Conservation (phyloP, 2,113 vertebrate genomes). For the Prolemur simus region DNA sequence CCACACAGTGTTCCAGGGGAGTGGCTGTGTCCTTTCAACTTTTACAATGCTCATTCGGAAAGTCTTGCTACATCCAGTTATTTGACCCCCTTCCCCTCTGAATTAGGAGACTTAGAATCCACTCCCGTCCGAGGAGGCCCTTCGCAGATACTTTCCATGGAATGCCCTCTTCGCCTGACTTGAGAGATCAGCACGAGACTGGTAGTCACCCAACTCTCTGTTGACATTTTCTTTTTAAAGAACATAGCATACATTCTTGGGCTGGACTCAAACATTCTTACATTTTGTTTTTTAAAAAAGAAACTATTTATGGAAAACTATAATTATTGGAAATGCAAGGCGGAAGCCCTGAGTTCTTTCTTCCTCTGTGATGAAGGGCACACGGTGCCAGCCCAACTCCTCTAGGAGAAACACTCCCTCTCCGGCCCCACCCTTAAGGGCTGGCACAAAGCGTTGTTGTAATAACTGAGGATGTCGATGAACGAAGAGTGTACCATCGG, state of each 20-base stretch:
- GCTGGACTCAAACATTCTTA: constrained; percentile 64
- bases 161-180: constrained; percentile 40
- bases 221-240: constrained; percentile 75
- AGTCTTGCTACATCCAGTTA: not conserved
- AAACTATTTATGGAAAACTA: constrained; percentile 66
- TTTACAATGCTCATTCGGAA: not conserved
- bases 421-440: not conserved
- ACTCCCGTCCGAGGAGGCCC: constrained; percentile 22
- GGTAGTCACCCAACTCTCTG: constrained; percentile 71
- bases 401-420: not conserved
- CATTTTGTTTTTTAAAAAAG: constrained; percentile 42
- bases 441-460: not conserved
- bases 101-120: constrained; percentile 32
- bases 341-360: not conserved
- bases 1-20: rapidly evolving
- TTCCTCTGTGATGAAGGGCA: not conserved
- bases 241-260: constrained; percentile 76
- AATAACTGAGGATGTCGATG: not conserved
- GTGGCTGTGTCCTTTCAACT: not conserved
- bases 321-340: not conserved
- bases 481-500: not conserved
- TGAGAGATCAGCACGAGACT: constrained; percentile 53
- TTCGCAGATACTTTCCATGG: constrained; percentile 61
- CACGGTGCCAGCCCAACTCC: not conserved
- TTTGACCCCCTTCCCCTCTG: not conserved